A percentile compares a stretch with the other conserved stretches of the same genome.
phyloP scores from a whole-genome alignment of 2,797 vertebrate genomes.

The Sebastes oblongus region DNA sequence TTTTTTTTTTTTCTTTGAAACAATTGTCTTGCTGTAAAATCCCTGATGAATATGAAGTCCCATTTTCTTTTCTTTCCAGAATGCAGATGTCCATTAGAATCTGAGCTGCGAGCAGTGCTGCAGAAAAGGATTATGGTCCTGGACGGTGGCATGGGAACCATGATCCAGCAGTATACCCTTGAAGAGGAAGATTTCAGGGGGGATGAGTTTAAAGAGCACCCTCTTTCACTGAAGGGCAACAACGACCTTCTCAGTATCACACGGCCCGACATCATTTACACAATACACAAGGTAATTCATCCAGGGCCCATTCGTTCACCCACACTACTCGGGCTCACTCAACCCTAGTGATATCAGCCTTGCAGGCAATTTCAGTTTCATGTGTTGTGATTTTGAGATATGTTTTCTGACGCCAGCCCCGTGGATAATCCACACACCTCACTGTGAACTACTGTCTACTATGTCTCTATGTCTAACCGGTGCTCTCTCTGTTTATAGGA shows the following conservation, averaged over 20 bases:
- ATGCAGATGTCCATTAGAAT: conserved; percentile 61
- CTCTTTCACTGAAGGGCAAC: conserved; percentile 89
- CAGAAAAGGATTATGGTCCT: conserved; percentile 91
- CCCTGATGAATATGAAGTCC: background rate
- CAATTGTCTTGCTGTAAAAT: background rate
- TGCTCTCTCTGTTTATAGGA: conserved; percentile 79
- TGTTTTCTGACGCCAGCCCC: background rate
- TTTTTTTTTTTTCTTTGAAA: background rate
- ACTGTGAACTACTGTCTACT: background rate
- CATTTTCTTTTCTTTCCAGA: conserved; percentile 10
- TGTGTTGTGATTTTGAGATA: background rate
- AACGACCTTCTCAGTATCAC: conserved; percentile 96
- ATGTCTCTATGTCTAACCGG: background rate
- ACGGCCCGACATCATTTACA: conserved; percentile 87
- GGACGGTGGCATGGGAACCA: conserved; percentile 97
- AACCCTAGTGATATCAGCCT: background rate
- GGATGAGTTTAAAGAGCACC: conserved; percentile 88
- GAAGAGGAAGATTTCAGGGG: conserved; percentile 89
- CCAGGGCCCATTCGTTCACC: background rate
- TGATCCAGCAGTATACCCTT: conserved; percentile 89
- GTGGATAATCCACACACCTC: background rate
- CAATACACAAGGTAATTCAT: conserved; percentile 90
- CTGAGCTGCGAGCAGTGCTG: conserved; percentile 85
- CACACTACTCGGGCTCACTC: background rate
- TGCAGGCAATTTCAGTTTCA: background rate